Percentiles rank a stretch among this genome's conserved stretches.
Evolutionary conservation across 2,888 invertebrate species (phyloP).

Genomic region (Micoletzkya japonica): DNA sequence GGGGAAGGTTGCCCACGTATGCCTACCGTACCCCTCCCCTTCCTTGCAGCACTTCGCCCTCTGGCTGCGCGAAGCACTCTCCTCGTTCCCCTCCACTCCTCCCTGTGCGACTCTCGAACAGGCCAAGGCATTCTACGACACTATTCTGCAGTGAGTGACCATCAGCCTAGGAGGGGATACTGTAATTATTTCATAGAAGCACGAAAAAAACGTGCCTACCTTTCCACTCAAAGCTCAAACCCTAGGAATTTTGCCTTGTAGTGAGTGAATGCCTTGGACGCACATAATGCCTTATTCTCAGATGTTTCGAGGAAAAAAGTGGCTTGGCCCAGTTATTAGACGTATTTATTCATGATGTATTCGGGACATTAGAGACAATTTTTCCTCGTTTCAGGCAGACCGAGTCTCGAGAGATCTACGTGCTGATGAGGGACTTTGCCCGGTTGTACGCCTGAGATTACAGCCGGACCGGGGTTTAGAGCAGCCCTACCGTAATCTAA

Average conservation of each 20-base stretch:
- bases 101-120: conserved; percentile 19
- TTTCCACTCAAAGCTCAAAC: background rate
- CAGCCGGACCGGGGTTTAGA: background rate
- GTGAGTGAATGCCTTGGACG: too few relatives aligned
- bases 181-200: background rate
- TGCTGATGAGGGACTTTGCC: conserved; percentile 23
- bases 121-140: conserved; percentile 7
- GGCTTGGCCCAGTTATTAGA: too few relatives aligned
- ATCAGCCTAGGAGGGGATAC: background rate
- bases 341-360: too few relatives aligned
- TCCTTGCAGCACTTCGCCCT: conserved; percentile 22
- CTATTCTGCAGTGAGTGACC: background rate
- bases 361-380: too few relatives aligned
- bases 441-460: conserved; percentile 17
- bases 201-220: background rate
- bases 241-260: too few relatives aligned
- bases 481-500: background rate
- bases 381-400: conserved; percentile 1
- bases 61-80: background rate
- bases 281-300: background rate
- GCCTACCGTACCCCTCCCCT: background rate
- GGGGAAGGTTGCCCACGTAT: too few relatives aligned
- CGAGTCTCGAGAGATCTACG: conserved; percentile 20
- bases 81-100: background rate
- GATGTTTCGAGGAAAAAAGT: background rate